Evolutionary conservation across 2,888 invertebrate species (phyloP).

Genomic region (Lasioglossum oenotherae): DNA sequence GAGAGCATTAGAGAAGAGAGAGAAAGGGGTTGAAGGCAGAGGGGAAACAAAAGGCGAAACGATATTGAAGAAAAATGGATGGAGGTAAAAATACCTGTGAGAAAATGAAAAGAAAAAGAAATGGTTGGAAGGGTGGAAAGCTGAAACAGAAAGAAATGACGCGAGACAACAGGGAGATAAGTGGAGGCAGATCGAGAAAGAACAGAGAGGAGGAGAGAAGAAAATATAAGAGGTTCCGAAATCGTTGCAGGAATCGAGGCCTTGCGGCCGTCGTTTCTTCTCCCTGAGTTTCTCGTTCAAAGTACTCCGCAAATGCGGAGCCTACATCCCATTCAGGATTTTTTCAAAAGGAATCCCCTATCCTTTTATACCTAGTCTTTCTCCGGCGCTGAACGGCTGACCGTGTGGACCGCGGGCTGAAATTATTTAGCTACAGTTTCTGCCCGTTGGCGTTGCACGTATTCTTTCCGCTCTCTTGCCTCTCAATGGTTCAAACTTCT

Average conservation of each 20-base stretch:
- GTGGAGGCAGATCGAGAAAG: conserved; percentile 47
- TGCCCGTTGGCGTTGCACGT: conserved; percentile 53
- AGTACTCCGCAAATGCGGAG: conserved; percentile 65
- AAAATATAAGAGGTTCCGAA: conserved; percentile 45
- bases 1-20: background rate
- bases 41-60: conserved; percentile 39
- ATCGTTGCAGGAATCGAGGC: conserved; percentile 66
- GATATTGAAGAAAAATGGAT: conserved; percentile 18
- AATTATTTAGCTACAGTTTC: conserved; percentile 65
- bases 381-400: conserved; percentile 41
- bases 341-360: conserved; percentile 70
- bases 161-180: conserved; percentile 20
- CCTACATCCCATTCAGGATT: conserved; percentile 76
- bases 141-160: background rate
- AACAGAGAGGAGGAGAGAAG: conserved; percentile 11
- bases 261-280: conserved; percentile 66
- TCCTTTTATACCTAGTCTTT: conserved; percentile 61
- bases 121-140: conserved; percentile 27
- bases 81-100: conserved; percentile 16
- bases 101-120: conserved; percentile 16
- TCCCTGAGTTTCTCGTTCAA: conserved; percentile 62
- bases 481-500: conserved; percentile 17
- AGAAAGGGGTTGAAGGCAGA: background rate
- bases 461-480: conserved; percentile 40
- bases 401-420: conserved; percentile 54